Base-by-base conservation (phyloP, 2,797 vertebrate genomes). In the Cossypha caffra region DNA sequence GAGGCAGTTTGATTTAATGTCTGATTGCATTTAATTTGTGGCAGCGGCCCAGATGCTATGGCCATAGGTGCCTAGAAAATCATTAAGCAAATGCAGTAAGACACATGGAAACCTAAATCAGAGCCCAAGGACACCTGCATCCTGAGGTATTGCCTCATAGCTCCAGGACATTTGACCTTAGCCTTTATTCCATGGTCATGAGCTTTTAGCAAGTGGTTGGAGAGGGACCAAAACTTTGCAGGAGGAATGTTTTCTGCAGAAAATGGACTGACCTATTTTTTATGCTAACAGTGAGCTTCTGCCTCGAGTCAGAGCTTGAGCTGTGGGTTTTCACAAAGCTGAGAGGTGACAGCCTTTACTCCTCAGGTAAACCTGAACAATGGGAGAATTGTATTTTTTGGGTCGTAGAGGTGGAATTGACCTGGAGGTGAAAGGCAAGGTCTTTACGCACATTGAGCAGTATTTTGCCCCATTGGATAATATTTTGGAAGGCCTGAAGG, bases 11-110 rank as follows among this genome's bases (percentile, higher is more conserved):
- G 93, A 96, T 96, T 96, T 96, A 96, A 88, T 73, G 89, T 96
- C 89, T 94, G 82, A 90, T 81, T 95, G 64, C 96, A 95, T 96
- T 96, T 96, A 95, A 94, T 96, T 76, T 95, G 89, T 95, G 92
- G 95, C 93, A 96, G 69, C 81, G 95, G 89, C 95, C 94, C 95
- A 94, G 95, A 96, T 96, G 94, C 93, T 95, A 25, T 78, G 92
- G 94, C 95, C 93, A 93, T 96, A 94, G 95, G 91, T 93, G 82
- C 91, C 95, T 94, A 57, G 93, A 83, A 96, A 76, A 96, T 94
- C 91, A 95, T 96, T 96, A 94, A 91, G 73, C 76, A 97, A 96
- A 96, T 96, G 93, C 95, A 96, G 85, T 88, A 91, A 96, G 96
- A 96, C 94, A 88, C 96, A 86, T 90, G 87, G 87, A 96, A 93